These are phyloP conservation scores for Galbula dea DNA, from an alignment of 2,113 vertebrate species.

Conservation along the genomic window DNA sequence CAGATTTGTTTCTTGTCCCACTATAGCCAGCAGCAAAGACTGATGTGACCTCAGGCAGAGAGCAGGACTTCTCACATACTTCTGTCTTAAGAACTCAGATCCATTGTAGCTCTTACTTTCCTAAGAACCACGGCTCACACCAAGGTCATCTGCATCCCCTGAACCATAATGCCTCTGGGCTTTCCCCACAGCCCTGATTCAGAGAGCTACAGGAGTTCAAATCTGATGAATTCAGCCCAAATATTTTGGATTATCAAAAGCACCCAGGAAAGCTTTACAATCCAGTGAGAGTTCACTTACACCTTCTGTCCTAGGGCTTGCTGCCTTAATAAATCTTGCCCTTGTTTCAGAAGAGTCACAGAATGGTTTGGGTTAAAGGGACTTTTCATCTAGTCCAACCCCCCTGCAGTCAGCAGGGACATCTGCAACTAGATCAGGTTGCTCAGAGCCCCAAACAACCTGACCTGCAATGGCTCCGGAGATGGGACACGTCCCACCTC, in stretches of 20 bases:
- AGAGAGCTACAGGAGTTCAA: not conserved
- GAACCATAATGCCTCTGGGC: not conserved
- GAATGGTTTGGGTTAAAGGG: too few relatives aligned
- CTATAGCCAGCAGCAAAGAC: not conserved
- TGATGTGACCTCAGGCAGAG: not conserved
- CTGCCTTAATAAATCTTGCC: not conserved
- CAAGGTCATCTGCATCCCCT: not conserved
- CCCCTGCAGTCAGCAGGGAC: too few relatives aligned
- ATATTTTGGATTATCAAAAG: not conserved
- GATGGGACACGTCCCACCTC: too few relatives aligned
- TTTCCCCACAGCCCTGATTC: not conserved
- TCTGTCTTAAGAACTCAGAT: not conserved
- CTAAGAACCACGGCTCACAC: not conserved
- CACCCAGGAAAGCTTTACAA: not conserved
- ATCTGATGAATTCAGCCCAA: not conserved
- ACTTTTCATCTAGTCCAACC: too few relatives aligned
- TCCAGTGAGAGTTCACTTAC: not conserved
- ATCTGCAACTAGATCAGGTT: too few relatives aligned
- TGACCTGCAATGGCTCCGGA: too few relatives aligned
- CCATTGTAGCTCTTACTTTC: rapidly evolving
- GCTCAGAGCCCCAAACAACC: too few relatives aligned
- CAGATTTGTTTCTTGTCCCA: not conserved
- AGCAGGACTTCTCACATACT: not conserved
- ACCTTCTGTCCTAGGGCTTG: not conserved
- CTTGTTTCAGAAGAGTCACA: not conserved